Base-by-base conservation (phyloP, 2,797 vertebrate species). In the Coregonus ussuriensis region DNA sequence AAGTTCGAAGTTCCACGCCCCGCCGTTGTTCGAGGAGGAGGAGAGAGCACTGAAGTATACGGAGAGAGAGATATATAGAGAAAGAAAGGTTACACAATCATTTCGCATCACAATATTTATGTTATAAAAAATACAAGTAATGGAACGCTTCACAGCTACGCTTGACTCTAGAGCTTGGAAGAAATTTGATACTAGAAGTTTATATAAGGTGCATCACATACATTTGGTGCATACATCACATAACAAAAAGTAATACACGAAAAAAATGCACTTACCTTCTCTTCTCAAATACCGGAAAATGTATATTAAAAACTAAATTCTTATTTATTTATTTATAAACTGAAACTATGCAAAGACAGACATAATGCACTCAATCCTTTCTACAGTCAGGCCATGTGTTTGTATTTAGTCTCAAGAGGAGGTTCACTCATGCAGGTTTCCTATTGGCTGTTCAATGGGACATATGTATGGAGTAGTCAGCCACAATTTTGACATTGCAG, bases 321-420 rank as follows among this genome's bases (percentile, higher is more conserved):
- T 25, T 25, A 25, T 0, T 59, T 59, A 21, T 2, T 7, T 9
- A 41, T 11, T 21, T 62, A 6, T 59, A 7, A 59, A 62, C 0
- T 21, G 21, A 62, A 47, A 47, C 41, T 47, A 47, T 6, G 59
- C 59, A 62, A 25, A 62, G 21, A 21, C 59, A 62, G 16, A 11
- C 16, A 56, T 25, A 9, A 62, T 62, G 59, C 41, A 47, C 41
- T 47, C 41, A 47, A 47, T 47, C 0, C 9, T 54, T 25, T 56
- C 41, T 71, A 25, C 25, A 35, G 14, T 67, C 68, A 72, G 25
- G 51, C 81, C 92, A 94, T 85, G 78, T 94, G 93, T 90, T 91
- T 85, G 73, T 72, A 76, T 85, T 93, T 92, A 93, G 89, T 69
- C 54, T 73, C 1, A 76, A 92, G 92, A 93, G 93, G 93, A 90